A percentile compares a stretch with the other conserved stretches of the same genome.
These are phyloP conservation scores for Drosophila nikananu DNA, from an alignment of 1,140 invertebrate genomes.

Conservation along the genomic window DNA sequence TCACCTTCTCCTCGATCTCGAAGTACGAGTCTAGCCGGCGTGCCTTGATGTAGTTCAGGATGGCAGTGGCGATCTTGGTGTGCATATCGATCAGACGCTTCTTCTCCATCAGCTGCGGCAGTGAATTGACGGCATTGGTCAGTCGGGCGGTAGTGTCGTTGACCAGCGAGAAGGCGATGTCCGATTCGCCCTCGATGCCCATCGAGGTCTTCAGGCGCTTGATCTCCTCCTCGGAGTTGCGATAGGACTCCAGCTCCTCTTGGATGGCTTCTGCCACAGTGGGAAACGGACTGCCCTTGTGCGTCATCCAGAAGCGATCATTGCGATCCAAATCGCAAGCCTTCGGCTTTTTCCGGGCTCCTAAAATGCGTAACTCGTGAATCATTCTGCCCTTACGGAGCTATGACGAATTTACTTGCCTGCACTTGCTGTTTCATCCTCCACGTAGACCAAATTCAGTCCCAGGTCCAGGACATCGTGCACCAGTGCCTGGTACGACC, in stretches of 20 bases:
- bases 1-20: conserved; percentile 98
- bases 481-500: conserved; percentile 99
- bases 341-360: conserved; percentile 91
- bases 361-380: conserved; percentile 57
- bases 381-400: too few species aligned
- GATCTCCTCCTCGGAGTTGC: conserved; percentile 97
- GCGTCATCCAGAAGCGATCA: conserved; percentile 96
- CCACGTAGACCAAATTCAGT: conserved; percentile 94
- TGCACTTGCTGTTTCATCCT: conserved; percentile 87
- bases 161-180: conserved; percentile 92
- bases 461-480: conserved; percentile 97
- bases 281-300: conserved; percentile 99
- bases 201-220: conserved; percentile 97
- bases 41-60: conserved; percentile 94
- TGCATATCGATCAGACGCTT: conserved; percentile 99
- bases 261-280: conserved; percentile 99
- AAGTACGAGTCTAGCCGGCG: conserved; percentile 98
- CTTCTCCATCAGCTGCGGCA: conserved; percentile 98
- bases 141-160: conserved; percentile 97
- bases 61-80: conserved; percentile 97
- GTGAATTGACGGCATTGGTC: conserved; percentile 96
- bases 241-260: conserved; percentile 97
- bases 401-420: conserved; percentile 20
- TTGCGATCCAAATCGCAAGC: conserved; percentile 95
- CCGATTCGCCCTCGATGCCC: conserved; percentile 93